Percentiles rank a stretch among this genome's conserved stretches.
These are phyloP conservation scores for Cephus nigrinus DNA, from an alignment of 2,888 invertebrate species.

Conservation along the genomic window DNA sequence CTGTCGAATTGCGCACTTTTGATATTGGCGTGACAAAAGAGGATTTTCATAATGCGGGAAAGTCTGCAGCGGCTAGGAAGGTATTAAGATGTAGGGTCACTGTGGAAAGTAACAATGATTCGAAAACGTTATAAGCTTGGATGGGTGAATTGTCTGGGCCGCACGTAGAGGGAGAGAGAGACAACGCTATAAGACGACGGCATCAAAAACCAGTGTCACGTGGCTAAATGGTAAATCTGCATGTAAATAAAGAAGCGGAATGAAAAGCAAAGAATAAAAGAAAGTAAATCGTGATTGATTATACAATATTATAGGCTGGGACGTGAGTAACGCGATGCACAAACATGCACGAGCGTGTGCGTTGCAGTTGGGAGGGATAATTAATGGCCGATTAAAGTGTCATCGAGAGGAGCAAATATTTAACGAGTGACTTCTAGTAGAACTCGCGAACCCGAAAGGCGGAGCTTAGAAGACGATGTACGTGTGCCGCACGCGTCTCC, in stretches of 20 bases:
- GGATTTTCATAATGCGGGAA: too few relatives aligned
- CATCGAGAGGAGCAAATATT: slow-evolving; percentile 40
- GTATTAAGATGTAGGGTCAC: too few relatives aligned
- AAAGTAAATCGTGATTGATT: not conserved
- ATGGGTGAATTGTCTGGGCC: too few relatives aligned
- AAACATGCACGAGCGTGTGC: not conserved
- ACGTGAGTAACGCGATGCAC: not conserved
- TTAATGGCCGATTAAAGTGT: slow-evolving; percentile 37
- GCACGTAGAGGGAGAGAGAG: not conserved
- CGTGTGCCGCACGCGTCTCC: slow-evolving; percentile 1
- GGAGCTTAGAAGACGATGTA: not conserved
- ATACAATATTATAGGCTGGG: too few relatives aligned
- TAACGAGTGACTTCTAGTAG: slow-evolving; percentile 32
- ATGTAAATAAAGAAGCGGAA: not conserved
- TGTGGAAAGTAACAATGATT: too few relatives aligned
- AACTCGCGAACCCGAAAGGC: not conserved
- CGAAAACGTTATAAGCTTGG: too few relatives aligned
- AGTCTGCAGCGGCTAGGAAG: too few relatives aligned
- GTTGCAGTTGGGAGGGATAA: slow-evolving; percentile 22
- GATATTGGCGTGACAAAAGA: too few relatives aligned
- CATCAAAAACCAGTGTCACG: not conserved
- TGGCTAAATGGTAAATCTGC: not conserved
- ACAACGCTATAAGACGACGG: not conserved
- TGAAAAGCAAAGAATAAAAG: not conserved
- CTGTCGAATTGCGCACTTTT: too few relatives aligned